A percentile compares a stretch with the other conserved stretches of the same genome.
phyloP scores from a whole-genome alignment of 2,797 vertebrate genomes.

The Pseudochromis fuscus region DNA sequence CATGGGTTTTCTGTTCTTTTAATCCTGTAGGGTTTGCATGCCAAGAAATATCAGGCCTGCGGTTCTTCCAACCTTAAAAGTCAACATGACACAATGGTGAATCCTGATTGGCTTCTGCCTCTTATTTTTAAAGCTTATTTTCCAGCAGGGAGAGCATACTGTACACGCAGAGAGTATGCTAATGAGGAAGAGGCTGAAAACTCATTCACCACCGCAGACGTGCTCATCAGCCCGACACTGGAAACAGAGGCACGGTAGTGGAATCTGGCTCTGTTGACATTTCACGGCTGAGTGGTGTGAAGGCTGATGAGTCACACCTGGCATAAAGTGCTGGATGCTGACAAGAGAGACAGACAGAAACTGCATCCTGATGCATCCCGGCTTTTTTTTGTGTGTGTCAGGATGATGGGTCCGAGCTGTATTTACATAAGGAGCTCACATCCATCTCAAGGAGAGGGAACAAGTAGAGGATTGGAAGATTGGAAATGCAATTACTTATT shows the following conservation, averaged over 20 bases:
- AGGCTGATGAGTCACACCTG: constrained; percentile 76
- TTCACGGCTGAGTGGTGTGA: constrained; percentile 75
- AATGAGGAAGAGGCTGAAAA: constrained; percentile 41
- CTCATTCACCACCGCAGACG: constrained; percentile 21
- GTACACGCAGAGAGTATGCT: constrained; percentile 34
- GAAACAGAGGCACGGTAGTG: constrained; percentile 21
- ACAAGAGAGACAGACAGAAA: constrained; percentile 32
- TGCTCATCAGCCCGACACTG: constrained; percentile 34
- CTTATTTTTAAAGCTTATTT: not conserved
- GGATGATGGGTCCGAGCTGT: constrained; percentile 45
- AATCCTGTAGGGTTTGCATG: too few species aligned
- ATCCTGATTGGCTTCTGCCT: not conserved
- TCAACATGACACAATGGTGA: too few species aligned
- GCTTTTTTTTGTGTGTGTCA: constrained; percentile 9
- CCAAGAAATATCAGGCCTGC: too few species aligned
- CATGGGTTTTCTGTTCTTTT: too few species aligned
- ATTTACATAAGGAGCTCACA: constrained; percentile 52
- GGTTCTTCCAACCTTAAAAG: too few species aligned
- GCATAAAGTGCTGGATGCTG: constrained; percentile 48
- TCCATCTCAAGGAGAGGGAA: constrained; percentile 5
- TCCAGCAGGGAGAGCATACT: constrained; percentile 14
- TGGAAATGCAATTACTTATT: constrained; percentile 73
- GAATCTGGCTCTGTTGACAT: constrained; percentile 72
- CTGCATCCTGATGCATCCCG: constrained; percentile 44
- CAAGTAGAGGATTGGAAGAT: constrained; percentile 25